Evolutionary conservation across 2,888 invertebrate species (phyloP).

Genomic region (Andrena marginata): DNA sequence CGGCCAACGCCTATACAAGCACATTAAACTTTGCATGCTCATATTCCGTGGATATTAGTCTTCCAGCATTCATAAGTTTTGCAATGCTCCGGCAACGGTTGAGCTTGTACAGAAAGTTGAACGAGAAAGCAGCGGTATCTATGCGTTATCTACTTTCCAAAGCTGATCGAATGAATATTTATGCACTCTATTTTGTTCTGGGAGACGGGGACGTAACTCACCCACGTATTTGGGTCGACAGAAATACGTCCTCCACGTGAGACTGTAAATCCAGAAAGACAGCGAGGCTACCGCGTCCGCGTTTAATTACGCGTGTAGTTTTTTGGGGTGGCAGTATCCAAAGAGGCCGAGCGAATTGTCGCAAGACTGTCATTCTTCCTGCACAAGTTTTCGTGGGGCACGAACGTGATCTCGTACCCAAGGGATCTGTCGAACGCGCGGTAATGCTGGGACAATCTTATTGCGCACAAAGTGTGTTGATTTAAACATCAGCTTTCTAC

Average conservation of each 20-base stretch:
- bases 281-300: neutral
- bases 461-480: slow-evolving; percentile 61
- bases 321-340: slow-evolving; percentile 1
- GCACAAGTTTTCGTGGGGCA: slow-evolving; percentile 44
- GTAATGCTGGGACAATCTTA: slow-evolving; percentile 38
- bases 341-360: slow-evolving; percentile 18
- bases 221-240: slow-evolving; percentile 13
- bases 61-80: neutral
- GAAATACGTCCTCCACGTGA: neutral
- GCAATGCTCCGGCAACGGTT: neutral
- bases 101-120: slow-evolving; percentile 22
- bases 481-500: slow-evolving; percentile 78
- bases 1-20: neutral
- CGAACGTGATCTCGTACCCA: slow-evolving; percentile 43
- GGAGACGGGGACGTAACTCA: neutral
- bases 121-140: slow-evolving; percentile 16
- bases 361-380: slow-evolving; percentile 38
- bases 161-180: slow-evolving; percentile 10
- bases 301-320: slow-evolving; percentile 35
- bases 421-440: slow-evolving; percentile 51
- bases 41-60: slow-evolving; percentile 1
- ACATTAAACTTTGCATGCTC: slow-evolving; percentile 18
- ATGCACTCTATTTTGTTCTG: neutral
- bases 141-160: slow-evolving; percentile 40
- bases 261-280: neutral